Evolutionary conservation across 1,140 invertebrate species (phyloP).

Genomic region (Atta texana): DNA sequence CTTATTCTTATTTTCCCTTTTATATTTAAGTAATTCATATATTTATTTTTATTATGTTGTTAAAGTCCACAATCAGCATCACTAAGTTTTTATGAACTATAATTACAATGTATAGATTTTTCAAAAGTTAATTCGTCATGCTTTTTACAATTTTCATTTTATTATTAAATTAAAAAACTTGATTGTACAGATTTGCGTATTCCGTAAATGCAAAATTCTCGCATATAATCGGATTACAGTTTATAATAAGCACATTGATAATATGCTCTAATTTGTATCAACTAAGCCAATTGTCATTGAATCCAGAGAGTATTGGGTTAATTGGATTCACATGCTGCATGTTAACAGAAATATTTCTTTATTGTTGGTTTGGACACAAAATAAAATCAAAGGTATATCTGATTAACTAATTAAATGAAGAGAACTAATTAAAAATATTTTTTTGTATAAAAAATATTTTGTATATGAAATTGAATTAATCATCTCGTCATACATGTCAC

Average conservation of each 20-base stretch:
- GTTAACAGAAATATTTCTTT: conserved; percentile 83
- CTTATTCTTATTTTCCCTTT: no score
- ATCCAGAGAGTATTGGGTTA: conserved; percentile 72
- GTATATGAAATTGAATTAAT: background rate
- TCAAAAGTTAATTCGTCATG: no score
- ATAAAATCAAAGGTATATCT: conserved; percentile 76
- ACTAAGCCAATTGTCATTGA: conserved; percentile 78
- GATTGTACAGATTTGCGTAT: conserved; percentile 51
- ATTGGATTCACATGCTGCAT: conserved; percentile 60
- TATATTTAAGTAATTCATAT: no score
- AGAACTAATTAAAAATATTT: no score
- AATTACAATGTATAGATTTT: no score
- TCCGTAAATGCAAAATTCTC: conserved; percentile 55
- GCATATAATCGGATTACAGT: conserved; percentile 63
- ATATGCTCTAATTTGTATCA: conserved; percentile 61
- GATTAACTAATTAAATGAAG: no score
- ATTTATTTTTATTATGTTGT: no score
- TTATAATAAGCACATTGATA: conserved; percentile 42
- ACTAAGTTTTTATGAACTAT: no score
- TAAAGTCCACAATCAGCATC: no score
- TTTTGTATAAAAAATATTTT: background rate
- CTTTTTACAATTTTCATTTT: no score
- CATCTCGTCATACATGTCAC: background rate
- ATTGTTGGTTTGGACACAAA: conserved; percentile 87
- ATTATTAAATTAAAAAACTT: background rate